These are phyloP conservation scores for Alviniconcha strummeri DNA, from an alignment of 2,888 invertebrate genomes.

Conservation along the genomic window DNA sequence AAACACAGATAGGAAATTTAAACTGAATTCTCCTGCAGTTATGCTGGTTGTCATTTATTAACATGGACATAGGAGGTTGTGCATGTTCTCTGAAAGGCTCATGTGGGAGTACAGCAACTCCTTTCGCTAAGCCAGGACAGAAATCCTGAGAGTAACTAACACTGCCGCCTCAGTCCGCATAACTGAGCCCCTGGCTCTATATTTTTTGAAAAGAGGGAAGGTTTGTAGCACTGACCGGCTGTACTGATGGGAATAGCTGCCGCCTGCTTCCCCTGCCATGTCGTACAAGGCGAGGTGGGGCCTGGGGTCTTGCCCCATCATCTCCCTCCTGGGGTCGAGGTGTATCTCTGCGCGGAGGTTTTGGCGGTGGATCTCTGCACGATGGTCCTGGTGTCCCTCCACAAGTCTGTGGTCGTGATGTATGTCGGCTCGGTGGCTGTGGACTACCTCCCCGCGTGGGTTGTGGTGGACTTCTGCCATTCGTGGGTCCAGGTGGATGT, in stretches of 20 bases:
- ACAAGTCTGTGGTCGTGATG: constrained; percentile 3
- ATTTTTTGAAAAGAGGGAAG: too few species aligned
- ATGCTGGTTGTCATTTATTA: too few species aligned
- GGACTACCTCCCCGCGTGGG: constrained; percentile 8
- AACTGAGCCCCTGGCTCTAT: too few species aligned
- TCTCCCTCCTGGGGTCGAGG: not conserved
- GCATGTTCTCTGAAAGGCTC: too few species aligned
- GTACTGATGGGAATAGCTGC: constrained; percentile 27
- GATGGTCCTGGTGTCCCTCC: constrained; percentile 9
- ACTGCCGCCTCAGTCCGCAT: too few species aligned
- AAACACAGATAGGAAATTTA: too few species aligned
- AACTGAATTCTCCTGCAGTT: too few species aligned
- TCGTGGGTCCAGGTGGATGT: constrained; percentile 1
- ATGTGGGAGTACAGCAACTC: too few species aligned
- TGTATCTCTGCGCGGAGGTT: constrained; percentile 1
- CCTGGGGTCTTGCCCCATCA: constrained; percentile 11
- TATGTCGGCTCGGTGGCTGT: not conserved
- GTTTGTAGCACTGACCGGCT: constrained; percentile 8
- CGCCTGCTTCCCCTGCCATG: constrained; percentile 2
- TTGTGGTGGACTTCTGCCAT: constrained; percentile 6
- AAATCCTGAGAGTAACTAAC: too few species aligned
- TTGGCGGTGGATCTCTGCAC: constrained; percentile 15
- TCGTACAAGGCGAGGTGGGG: constrained; percentile 27
- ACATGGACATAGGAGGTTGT: too few species aligned
- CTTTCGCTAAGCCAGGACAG: too few species aligned